Evolutionary conservation across 2,888 invertebrate genomes (phyloP).

Genomic region (Spodoptera picta): DNA sequence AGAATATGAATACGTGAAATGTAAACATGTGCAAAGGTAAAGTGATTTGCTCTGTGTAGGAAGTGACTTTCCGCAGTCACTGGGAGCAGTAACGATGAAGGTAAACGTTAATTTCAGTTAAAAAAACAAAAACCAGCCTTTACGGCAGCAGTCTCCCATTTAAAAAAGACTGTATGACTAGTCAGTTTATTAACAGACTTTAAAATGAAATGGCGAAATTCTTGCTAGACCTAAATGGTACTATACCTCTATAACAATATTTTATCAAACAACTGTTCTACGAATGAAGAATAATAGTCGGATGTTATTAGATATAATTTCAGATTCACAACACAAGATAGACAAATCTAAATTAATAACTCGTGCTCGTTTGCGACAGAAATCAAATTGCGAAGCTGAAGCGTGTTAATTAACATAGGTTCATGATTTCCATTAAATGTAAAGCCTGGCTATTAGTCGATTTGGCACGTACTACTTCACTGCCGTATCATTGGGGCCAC

Average conservation of each 20-base stretch:
- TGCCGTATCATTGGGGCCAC: conserved; percentile 5
- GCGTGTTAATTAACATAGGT: conserved; percentile 23
- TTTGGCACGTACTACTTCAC: conserved; percentile 30
- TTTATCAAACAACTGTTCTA: no score
- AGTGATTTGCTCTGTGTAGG: background rate
- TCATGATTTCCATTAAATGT: conserved; percentile 35
- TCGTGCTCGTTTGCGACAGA: background rate
- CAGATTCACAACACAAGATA: background rate
- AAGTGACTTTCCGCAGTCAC: no score
- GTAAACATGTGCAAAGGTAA: background rate
- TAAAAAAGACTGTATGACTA: no score
- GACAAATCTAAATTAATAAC: conserved; percentile 6
- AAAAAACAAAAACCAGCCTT: no score
- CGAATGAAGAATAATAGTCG: background rate
- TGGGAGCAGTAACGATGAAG: no score
- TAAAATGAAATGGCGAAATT: no score
- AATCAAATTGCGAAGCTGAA: conserved; percentile 28
- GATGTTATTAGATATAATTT: conserved; percentile 1
- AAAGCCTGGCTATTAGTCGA: conserved; percentile 33
- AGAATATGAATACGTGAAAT: background rate
- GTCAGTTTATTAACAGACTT: no score
- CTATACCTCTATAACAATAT: no score
- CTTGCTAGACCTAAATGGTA: no score
- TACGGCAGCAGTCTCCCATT: no score
- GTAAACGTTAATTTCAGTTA: no score